Conservation (phyloP, 2,888 invertebrate species). For the Blastobasis adustella region DNA sequence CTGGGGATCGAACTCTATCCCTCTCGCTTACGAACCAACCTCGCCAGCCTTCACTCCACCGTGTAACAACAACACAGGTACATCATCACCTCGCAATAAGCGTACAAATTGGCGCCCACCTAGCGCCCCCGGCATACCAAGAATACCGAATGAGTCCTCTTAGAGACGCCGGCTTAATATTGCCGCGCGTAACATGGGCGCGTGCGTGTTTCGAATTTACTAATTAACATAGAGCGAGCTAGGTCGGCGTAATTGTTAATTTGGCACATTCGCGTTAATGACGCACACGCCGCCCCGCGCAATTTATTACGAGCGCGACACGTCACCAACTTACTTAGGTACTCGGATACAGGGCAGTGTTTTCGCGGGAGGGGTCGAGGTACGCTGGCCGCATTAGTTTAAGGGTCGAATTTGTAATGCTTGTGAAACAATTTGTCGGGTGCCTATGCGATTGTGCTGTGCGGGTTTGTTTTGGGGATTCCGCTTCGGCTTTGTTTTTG, state of each 20-base stretch:
- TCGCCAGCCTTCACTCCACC: too few relatives aligned
- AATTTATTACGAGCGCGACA: constrained; percentile 58
- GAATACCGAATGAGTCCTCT: too few relatives aligned
- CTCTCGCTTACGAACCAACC: too few relatives aligned
- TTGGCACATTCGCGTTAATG: constrained; percentile 67
- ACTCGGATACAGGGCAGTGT: neutral
- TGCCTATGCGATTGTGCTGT: constrained; percentile 9
- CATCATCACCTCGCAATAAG: too few relatives aligned
- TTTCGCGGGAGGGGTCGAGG: constrained; percentile 9
- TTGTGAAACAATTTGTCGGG: constrained; percentile 55
- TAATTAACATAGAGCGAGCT: constrained; percentile 55
- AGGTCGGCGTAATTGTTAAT: constrained; percentile 64
- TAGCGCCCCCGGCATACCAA: too few relatives aligned
- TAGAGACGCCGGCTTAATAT: too few relatives aligned
- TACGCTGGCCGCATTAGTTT: constrained; percentile 43
- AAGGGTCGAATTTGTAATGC: constrained; percentile 50
- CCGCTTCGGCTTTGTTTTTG: neutral
- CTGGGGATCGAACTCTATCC: too few relatives aligned
- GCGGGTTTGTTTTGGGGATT: constrained; percentile 11
- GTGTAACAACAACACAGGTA: too few relatives aligned
- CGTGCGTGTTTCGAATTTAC: constrained; percentile 38
- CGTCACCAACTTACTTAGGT: constrained; percentile 30
- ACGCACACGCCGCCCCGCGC: constrained; percentile 44
- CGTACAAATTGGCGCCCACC: too few relatives aligned
- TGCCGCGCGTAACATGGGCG: too few relatives aligned